Evolutionary conservation across 2,888 invertebrate genomes (phyloP).

Genomic region (Coremacera marginata): DNA sequence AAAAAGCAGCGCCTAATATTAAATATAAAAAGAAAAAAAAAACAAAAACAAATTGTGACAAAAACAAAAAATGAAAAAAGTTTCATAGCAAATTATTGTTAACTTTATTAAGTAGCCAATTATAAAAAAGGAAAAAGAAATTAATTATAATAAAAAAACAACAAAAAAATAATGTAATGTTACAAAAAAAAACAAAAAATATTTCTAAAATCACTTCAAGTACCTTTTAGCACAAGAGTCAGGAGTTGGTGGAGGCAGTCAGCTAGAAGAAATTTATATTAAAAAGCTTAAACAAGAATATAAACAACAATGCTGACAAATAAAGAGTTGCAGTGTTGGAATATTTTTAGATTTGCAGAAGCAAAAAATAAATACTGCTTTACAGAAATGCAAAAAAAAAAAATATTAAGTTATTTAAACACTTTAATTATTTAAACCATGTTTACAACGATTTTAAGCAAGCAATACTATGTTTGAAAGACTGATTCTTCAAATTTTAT

Average conservation of each 20-base stretch:
- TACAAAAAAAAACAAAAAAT: constrained; percentile 36
- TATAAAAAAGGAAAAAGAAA: constrained; percentile 34
- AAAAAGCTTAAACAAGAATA: neutral
- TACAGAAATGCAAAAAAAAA: too few species aligned
- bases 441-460: too few species aligned
- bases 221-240: constrained; percentile 59
- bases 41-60: neutral
- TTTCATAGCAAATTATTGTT: constrained; percentile 25
- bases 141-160: neutral
- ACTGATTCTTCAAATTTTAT: too few species aligned
- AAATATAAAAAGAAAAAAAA: neutral
- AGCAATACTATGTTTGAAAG: too few species aligned
- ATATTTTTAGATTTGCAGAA: too few species aligned
- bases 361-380: too few species aligned
- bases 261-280: neutral
- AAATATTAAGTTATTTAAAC: too few species aligned
- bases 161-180: neutral
- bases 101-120: constrained; percentile 10
- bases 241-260: constrained; percentile 10
- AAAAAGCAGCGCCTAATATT: constrained; percentile 28
- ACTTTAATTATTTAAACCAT: too few species aligned
- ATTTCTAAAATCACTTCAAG: constrained; percentile 59
- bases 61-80: constrained; percentile 8
- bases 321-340: too few species aligned
- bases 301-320: too few species aligned